Evolutionary conservation across 64 coral and sea anemone species (phyloP), one percentile per base, ranked within the genome.

Genomic region (Stichodactyla helianthus): DNA sequence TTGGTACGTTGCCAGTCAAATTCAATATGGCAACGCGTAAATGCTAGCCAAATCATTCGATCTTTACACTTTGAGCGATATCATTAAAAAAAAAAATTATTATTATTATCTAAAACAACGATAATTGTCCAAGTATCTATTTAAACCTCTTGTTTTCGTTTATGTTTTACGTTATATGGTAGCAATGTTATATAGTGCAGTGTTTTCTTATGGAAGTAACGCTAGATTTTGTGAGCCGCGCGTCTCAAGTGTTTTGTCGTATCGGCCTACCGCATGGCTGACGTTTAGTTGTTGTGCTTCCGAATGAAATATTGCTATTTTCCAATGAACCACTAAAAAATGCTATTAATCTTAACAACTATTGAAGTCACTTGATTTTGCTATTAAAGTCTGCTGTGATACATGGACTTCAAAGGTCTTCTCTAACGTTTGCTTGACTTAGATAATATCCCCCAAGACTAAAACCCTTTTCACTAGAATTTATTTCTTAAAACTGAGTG

Each of bases 271-370:
- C 68, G 12, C 25, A 0, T 9, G 26, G 27, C 55, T 58, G 55
- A 58, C 14, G 55, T 9, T 11, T 58, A 44, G 35, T 58, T 11
- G 55, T 31, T 26, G 12, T 74, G 68, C 31, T 74, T 74, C 20
- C 68, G 7, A 74, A 74, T 74, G 68, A 74, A 74, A 74, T 74
- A 74, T 74, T 74, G 25, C 68, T 23, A 31, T 74, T 27, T 74
- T 71, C 12, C 27, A 74, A 74, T 74, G 25, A 74, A 74, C 23
- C 68, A 74, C 68, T 74, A 74, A 74, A 31, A 44, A 31, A 74
- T 31, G 25, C 25, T 23, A 74, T 74, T 74, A 74, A 74, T 74
- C 68, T 74, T 74, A 74, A 74, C 68, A 23, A 74, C 68, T 74
- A 27, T 74, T 35, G 7, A 74, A 74, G 22, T 31, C 68, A 74